phyloP scores from a whole-genome alignment of 2,888 invertebrate species.

The Folsomia manolachei region DNA sequence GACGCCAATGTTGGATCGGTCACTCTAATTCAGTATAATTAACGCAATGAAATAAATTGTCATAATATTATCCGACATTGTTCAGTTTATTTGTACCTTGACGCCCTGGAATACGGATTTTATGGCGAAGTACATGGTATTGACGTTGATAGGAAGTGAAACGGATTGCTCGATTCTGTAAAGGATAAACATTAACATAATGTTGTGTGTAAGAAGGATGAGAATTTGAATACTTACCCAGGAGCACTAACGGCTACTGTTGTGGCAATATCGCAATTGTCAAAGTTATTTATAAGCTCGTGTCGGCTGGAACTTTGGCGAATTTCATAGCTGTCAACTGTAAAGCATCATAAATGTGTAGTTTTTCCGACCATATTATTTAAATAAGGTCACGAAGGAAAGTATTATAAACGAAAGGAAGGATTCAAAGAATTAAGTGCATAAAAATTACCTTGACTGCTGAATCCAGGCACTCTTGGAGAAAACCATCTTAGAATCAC shows the following conservation, averaged over 20 bases:
- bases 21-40: not conserved
- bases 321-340: conserved; percentile 23
- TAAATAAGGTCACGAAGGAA: too few species aligned
- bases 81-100: conserved; percentile 6
- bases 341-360: too few species aligned
- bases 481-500: conserved; percentile 19
- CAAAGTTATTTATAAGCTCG: conserved; percentile 19
- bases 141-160: not conserved
- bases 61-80: not conserved
- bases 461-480: conserved; percentile 17
- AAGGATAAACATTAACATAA: too few species aligned
- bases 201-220: too few species aligned
- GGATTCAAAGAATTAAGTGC: not conserved
- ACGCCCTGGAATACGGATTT: conserved; percentile 21
- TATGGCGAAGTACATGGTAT: conserved; percentile 20
- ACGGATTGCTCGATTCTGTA: too few species aligned
- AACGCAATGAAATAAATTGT: not conserved
- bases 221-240: too few species aligned
- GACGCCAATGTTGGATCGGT: not conserved
- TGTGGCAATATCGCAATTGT: conserved; percentile 10
- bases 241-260: conserved; percentile 18
- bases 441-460: not conserved
- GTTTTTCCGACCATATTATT: too few species aligned
- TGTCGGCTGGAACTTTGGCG: conserved; percentile 8
- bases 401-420: too few species aligned